Percentiles rank a stretch among this genome's conserved stretches.
These are phyloP conservation scores for Herpailurus yagouaroundi DNA, from an alignment of 2,113 vertebrate species.

Conservation along the genomic window DNA sequence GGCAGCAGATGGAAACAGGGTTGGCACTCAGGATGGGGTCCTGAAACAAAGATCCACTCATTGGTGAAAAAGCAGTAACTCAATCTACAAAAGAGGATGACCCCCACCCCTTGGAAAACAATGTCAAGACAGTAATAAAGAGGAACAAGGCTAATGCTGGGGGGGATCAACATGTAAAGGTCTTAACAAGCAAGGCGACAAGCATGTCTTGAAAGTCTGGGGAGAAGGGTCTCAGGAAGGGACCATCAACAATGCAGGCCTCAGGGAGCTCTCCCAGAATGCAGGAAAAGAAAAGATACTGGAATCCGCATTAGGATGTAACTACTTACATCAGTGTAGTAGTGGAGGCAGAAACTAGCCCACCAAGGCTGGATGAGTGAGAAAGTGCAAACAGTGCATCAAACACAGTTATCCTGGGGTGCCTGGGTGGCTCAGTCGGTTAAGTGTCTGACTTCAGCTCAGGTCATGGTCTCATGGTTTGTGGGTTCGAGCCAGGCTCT, in stretches of 20 bases:
- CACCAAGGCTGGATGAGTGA: background rate
- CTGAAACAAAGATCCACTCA: background rate
- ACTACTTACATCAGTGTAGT: background rate
- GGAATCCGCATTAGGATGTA: background rate
- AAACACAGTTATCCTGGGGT: background rate
- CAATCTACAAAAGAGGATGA: background rate
- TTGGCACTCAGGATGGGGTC: background rate
- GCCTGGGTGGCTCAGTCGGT: no score
- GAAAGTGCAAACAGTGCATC: background rate
- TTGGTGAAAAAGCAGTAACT: background rate
- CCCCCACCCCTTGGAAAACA: background rate
- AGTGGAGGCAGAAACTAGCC: background rate
- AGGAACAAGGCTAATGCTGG: background rate
- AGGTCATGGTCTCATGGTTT: no score
- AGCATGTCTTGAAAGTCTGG: background rate
- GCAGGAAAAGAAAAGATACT: fast-evolving
- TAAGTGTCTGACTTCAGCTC: no score
- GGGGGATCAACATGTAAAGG: background rate
- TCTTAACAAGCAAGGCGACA: background rate
- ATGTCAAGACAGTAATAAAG: background rate
- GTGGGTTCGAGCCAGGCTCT: no score
- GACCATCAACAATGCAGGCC: background rate
- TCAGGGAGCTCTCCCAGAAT: background rate
- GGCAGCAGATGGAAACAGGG: background rate
- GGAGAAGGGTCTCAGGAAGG: background rate